Base-by-base conservation (phyloP, 2,797 vertebrate genomes). In the Takifugu ocellatus region DNA sequence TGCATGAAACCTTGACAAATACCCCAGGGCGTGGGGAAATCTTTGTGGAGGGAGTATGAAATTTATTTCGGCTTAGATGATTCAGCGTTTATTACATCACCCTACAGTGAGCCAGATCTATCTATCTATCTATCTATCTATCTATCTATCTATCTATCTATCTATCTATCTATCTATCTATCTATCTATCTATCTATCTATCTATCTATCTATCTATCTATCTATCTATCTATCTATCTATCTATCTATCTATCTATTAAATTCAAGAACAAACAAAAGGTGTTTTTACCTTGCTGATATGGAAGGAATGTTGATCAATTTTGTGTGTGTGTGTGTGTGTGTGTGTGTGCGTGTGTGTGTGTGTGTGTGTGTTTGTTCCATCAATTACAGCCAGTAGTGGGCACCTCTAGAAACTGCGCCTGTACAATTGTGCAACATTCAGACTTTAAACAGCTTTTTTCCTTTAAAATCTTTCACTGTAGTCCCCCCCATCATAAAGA, bases 231-330 rank as follows among this genome's bases (percentile, higher is more conserved):
- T 31, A 6, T 3, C 5, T 3, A 31, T 31, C 31, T 29, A 29
- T 29, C 27, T 29, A 29, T 29, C 27, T 29, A 29, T 29, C 27
- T 29, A 29, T 29, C 27, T 29, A 29, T 29, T 33, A 3, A 39
- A 14, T 12, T 39, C 11, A 39, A 14, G 36, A 39, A 39, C 36
- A 31, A 27, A 14, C 36, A 48, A 48, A 5, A 70, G 50, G 61
- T 67, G 56, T 61, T 56, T 51, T 48, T 11, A 56, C 55, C 44
- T 17, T 4, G 24, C 68, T 72, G 81, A 84, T 84, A 86, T 50
- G 50, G 44, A 15, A 77, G 76, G 82, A 87, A 87, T 84, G 72
- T 61, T 14, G 52, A 45, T 59, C 47, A 21, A 16, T 16, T 2
- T 4, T 66, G 43, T 48, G n/a, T 49, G 21, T 55, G 52, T 46